Base-by-base conservation (phyloP, 2,888 invertebrate genomes). In the Torymus aiolomorphi region DNA sequence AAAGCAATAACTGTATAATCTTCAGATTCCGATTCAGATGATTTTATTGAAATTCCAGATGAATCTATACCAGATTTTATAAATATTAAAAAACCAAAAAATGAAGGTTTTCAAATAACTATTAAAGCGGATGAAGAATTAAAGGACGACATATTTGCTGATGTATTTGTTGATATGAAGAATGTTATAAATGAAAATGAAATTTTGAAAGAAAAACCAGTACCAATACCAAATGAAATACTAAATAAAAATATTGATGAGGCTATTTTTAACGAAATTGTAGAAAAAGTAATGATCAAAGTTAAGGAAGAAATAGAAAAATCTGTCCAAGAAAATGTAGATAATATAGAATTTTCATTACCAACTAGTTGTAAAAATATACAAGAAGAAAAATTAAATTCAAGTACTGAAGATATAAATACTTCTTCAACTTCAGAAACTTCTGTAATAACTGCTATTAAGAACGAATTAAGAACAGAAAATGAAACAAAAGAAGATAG, bases 71-170 rank as follows among this genome's bases (percentile, higher is more conserved):
- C 86, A 5, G 77, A 83, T 20, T 49, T 69, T 2, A 54, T 51
- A 20, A 24, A 16, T 20, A 51, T 14, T 16, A 82, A 75, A 61
- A 77, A 73, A 69, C 80, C 16, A 49, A 82, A 83, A 2, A 85
- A 83, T 49, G 61, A 79, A 70, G 51, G 63, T 56, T 84, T 91
- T 54, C 88, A 91, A 88, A 91, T 92, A 83, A 85, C 89, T 14
- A 88, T 92, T n/a, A 88, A 89, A 78, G 85, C 88, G 51, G 84
- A 86, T 79, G 84, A 88, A 74, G 84, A 84, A 56, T 63, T 86
- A 14, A 87, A 91, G 12, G 93, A 95, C 86, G 95, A 95, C 89
- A 91, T 96, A 78, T 96, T 96, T 91, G 93, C 94, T n/a, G 95
- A 95, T 90, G 89, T 95, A 79, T 95, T 95, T 88, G 70, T 56